phyloP scores from a whole-genome alignment of 1,140 invertebrate genomes.

The Drosophila cardini region DNA sequence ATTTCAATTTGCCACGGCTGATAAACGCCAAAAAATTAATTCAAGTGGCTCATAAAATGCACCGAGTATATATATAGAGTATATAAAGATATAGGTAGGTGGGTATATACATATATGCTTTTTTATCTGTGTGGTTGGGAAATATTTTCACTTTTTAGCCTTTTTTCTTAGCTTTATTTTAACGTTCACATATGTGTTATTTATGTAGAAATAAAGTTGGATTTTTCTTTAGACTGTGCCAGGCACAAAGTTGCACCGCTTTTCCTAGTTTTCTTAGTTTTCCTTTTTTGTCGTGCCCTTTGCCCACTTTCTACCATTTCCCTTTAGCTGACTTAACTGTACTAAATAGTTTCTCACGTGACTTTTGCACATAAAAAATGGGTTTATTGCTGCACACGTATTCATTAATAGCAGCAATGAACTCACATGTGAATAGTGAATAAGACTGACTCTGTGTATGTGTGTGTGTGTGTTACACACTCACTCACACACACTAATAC shows the following conservation, averaged over 20 bases:
- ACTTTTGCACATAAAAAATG: slow-evolving; percentile 81
- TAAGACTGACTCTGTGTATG: slow-evolving; percentile 9
- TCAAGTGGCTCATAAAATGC: slow-evolving; percentile 59
- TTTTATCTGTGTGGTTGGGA: slow-evolving; percentile 32
- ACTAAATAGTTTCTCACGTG: slow-evolving; percentile 83
- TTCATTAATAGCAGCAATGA: slow-evolving; percentile 82
- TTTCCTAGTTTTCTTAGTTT: slow-evolving; percentile 22
- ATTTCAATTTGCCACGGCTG: slow-evolving; percentile 79
- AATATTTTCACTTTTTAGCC: slow-evolving; percentile 78
- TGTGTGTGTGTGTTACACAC: slow-evolving; percentile 27
- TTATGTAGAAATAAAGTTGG: slow-evolving; percentile 75
- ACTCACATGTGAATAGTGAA: slow-evolving; percentile 72
- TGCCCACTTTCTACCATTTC: background rate
- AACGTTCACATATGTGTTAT: slow-evolving; percentile 32
- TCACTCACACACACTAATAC: slow-evolving; percentile 9
- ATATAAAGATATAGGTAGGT: too few relatives aligned
- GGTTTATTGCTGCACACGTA: slow-evolving; percentile 82
- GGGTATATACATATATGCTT: background rate
- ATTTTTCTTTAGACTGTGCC: slow-evolving; percentile 78
- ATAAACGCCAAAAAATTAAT: slow-evolving; percentile 80
- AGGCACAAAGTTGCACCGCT: slow-evolving; percentile 72
- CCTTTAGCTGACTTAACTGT: slow-evolving; percentile 57
- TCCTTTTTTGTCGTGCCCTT: background rate
- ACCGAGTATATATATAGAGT: background rate
- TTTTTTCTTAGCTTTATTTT: slow-evolving; percentile 10